Evolutionary conservation across 2,113 vertebrate species (phyloP).

Genomic region (Lipophrys pholis): DNA sequence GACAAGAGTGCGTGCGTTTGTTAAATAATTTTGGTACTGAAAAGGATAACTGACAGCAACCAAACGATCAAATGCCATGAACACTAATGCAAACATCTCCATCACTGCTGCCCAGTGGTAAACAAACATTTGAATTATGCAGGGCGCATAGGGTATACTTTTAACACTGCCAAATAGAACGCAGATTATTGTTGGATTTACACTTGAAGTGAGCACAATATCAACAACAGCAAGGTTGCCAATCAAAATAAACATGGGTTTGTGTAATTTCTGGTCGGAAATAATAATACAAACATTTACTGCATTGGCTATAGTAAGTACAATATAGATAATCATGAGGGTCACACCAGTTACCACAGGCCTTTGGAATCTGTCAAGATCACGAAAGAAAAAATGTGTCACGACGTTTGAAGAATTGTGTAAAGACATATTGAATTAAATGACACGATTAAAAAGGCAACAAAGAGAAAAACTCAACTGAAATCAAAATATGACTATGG

Average conservation of each 20-base stretch:
- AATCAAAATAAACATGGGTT: slow-evolving; percentile 66
- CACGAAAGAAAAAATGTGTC: slow-evolving; percentile 49
- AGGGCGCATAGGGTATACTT: slow-evolving; percentile 43
- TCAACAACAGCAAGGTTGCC: slow-evolving; percentile 65
- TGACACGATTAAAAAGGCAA: no score
- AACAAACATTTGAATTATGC: slow-evolving; percentile 50
- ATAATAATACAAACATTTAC: slow-evolving; percentile 44
- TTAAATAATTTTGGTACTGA: slow-evolving; percentile 47
- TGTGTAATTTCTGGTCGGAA: slow-evolving; percentile 52
- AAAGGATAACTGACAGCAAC: slow-evolving; percentile 56
- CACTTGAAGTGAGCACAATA: slow-evolving; percentile 43
- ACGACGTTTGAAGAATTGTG: slow-evolving; percentile 33
- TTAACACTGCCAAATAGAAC: slow-evolving; percentile 41
- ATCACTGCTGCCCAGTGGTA: slow-evolving; percentile 33
- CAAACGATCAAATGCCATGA: slow-evolving; percentile 60
- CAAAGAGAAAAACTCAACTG: no score
- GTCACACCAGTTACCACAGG: slow-evolving; percentile 32
- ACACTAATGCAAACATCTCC: slow-evolving; percentile 57
- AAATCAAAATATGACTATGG: no score
- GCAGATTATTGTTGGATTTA: slow-evolving; percentile 49
- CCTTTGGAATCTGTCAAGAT: slow-evolving; percentile 48
- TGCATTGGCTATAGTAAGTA: slow-evolving; percentile 35
- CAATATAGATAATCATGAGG: slow-evolving; percentile 33
- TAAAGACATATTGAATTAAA: slow-evolving; percentile 33
- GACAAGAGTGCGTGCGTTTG: slow-evolving; percentile 31